phyloP scores from a whole-genome alignment of 2,888 invertebrate genomes.

The Standfussiana lucernea region DNA sequence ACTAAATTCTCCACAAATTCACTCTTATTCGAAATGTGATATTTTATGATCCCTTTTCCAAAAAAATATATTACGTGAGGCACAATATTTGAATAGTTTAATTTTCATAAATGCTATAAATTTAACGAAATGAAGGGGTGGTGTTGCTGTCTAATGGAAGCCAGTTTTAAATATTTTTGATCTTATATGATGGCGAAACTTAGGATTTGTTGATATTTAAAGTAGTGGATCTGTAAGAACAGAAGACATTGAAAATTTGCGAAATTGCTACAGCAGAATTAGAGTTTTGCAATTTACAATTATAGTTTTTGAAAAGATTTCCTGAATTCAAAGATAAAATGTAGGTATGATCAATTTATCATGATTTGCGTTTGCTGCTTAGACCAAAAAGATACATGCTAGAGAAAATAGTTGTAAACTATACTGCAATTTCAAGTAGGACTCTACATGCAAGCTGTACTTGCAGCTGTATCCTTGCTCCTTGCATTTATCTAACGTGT shows the following conservation, averaged over 20 bases:
- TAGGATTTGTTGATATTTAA: neutral
- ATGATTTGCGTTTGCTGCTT: neutral
- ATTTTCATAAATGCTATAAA: neutral
- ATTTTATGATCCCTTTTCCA: slow-evolving; percentile 49
- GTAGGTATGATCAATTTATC: neutral
- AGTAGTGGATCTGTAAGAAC: no score
- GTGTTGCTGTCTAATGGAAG: neutral
- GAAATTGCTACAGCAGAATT: neutral
- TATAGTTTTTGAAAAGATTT: neutral
- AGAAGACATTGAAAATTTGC: neutral
- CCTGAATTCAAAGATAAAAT: neutral
- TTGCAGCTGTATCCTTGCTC: slow-evolving; percentile 21
- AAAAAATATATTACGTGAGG: slow-evolving; percentile 9
- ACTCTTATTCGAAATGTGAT: slow-evolving; percentile 57
- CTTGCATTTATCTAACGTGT: slow-evolving; percentile 37
- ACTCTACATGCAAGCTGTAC: neutral
- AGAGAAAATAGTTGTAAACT: neutral
- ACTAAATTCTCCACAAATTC: slow-evolving; percentile 53
- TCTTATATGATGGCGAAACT: neutral
- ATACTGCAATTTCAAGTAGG: slow-evolving; percentile 12
- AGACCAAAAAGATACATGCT: neutral
- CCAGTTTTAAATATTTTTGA: neutral
- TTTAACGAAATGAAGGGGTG: neutral
- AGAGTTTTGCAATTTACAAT: neutral
- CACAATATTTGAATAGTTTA: neutral